phyloP scores from a whole-genome alignment of 2,888 invertebrate genomes.

The Eudemis profundana region DNA sequence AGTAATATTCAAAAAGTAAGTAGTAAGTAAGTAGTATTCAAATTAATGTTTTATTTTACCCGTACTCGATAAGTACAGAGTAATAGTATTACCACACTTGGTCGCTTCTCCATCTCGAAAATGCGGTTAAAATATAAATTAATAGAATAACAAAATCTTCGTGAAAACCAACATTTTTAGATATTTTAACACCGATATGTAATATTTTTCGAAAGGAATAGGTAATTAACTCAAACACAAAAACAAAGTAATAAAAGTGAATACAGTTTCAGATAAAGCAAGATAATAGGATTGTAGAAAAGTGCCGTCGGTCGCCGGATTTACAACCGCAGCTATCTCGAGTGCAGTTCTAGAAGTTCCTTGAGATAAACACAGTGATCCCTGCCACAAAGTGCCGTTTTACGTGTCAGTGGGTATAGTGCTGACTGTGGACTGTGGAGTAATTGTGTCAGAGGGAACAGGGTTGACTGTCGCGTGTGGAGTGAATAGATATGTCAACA shows the following conservation, averaged over 20 bases:
- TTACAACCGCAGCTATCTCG: conserved; percentile 33
- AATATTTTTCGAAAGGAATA: too few relatives aligned
- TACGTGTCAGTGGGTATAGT: conserved; percentile 47
- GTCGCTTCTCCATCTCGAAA: too few relatives aligned
- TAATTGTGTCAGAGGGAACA: conserved; percentile 37
- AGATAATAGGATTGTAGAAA: conserved; percentile 31
- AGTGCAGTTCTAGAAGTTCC: conserved; percentile 38
- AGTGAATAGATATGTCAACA: neutral
- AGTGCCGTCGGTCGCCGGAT: conserved; percentile 27
- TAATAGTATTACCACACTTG: too few relatives aligned
- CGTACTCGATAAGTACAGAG: too few relatives aligned
- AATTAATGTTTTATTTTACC: too few relatives aligned
- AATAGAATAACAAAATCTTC: too few relatives aligned
- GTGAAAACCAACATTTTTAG: too few relatives aligned
- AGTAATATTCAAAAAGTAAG: too few relatives aligned
- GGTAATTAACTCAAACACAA: neutral
- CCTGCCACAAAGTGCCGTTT: conserved; percentile 46
- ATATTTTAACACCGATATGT: too few relatives aligned
- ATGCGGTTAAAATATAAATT: too few relatives aligned
- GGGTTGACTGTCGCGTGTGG: neutral
- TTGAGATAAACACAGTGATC: conserved; percentile 33
- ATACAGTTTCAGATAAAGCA: conserved; percentile 28
- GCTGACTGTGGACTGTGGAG: conserved; percentile 43
- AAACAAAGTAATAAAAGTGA: conserved; percentile 30
- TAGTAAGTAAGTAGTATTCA: too few relatives aligned